These are phyloP conservation scores for Microcebus lehilahytsara DNA, from an alignment of 2,113 vertebrate species.

Conservation along the genomic window DNA sequence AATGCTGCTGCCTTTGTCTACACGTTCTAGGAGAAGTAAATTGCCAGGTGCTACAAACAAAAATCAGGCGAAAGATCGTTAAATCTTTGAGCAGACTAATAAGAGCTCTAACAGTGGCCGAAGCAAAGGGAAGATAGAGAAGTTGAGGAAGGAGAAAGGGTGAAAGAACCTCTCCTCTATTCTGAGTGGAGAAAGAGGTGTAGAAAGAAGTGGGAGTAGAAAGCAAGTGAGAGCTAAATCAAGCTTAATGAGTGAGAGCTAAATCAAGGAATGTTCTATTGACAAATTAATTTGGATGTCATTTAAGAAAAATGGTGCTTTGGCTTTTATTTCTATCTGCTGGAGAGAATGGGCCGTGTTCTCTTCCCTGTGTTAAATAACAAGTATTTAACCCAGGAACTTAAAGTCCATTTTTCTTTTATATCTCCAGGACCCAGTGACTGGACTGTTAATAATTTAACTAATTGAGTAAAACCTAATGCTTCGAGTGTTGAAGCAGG, in stretches of 20 bases:
- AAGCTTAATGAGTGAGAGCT: background rate
- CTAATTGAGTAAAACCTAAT: constrained; percentile 76
- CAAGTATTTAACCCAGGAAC: constrained; percentile 44
- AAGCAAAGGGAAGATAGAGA: background rate
- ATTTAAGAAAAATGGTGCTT: constrained; percentile 37
- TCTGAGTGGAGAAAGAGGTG: background rate
- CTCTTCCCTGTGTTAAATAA: constrained; percentile 41
- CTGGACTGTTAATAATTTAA: constrained; percentile 77
- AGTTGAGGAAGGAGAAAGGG: background rate
- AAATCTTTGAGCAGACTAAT: background rate
- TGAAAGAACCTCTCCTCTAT: background rate
- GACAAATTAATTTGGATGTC: constrained; percentile 50
- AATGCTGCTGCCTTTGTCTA: background rate
- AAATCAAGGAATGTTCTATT: background rate
- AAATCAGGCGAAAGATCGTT: background rate
- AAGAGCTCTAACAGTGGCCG: background rate
- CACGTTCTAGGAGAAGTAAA: background rate
- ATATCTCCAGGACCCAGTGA: constrained; percentile 49
- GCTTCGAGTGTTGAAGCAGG: constrained; percentile 65
- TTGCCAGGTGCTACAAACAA: background rate
- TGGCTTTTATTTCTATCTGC: constrained; percentile 13
- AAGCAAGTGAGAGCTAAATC: background rate
- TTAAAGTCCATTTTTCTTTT: constrained; percentile 67
- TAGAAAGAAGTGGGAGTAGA: too few relatives aligned
- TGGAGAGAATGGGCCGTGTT: background rate